A percentile compares a stretch with the other conserved stretches of the same genome.
phyloP scores from a whole-genome alignment of 53 echinoderm and acorn worm species.

The Hippasteria phrygiana region DNA sequence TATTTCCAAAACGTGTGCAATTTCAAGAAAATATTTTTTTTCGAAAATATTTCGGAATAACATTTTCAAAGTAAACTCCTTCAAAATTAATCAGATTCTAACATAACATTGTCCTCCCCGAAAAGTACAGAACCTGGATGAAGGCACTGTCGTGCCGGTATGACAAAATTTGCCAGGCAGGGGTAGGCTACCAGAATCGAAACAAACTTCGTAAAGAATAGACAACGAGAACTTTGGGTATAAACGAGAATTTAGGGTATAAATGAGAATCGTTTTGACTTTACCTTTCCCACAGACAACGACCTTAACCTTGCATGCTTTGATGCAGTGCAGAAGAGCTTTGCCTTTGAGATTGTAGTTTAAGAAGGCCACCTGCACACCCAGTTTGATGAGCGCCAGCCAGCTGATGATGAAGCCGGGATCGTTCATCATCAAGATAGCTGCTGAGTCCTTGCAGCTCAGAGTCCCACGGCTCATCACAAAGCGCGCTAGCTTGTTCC shows the following conservation, averaged over 20 bases:
- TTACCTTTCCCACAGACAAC: constrained; percentile 80
- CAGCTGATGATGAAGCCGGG: constrained; percentile 74
- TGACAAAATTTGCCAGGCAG: too few species aligned
- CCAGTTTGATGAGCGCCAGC: constrained; percentile 76
- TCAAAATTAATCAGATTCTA: too few species aligned
- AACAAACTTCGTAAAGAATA: too few species aligned
- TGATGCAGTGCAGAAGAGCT: constrained; percentile 81
- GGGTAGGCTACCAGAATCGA: too few species aligned
- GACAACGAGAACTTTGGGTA: too few species aligned
- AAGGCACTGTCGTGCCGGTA: too few species aligned
- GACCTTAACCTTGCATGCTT: constrained; percentile 63
- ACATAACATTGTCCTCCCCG: too few species aligned
- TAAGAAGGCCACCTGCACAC: constrained; percentile 66
- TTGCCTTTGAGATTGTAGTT: constrained; percentile 76
- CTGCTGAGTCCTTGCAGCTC: constrained; percentile 62
- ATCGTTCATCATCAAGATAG: constrained; percentile 75
- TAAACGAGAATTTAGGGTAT: neutral
- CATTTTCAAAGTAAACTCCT: too few species aligned
- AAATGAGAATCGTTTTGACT: neutral
- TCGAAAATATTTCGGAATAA: too few species aligned
- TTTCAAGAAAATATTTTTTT: too few species aligned
- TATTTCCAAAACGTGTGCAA: too few species aligned
- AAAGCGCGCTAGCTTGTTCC: constrained; percentile 73
- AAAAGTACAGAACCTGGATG: too few species aligned
- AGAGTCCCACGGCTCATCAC: constrained; percentile 58